Evolutionary conservation across 1,140 invertebrate species (phyloP), one percentile per base, ranked within the genome.

Genomic region (Forficula auricularia): DNA sequence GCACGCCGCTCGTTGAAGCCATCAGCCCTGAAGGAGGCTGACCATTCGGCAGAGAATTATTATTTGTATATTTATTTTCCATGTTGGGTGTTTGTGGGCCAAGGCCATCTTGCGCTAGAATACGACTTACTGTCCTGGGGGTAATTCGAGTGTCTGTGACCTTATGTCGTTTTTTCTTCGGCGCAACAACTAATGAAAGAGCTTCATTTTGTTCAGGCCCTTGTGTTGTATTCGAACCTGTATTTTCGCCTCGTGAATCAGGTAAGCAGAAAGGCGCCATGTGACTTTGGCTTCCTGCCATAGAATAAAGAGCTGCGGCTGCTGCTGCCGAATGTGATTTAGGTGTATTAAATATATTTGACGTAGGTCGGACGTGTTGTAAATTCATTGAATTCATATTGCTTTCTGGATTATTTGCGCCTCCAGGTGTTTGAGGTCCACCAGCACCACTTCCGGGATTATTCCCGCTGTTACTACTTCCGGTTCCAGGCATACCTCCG

Each of bases 151-250:
- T 94, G 59, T 96, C 90, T 12, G 90, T 96, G 43, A 96, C 83
- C 77, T 96, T 96, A 58, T 95, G 90, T 14, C 90, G 71, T 66
- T 94, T 95, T 67, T 90, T 91, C 64, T 94, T 94, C 0, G 87
- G 85, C 18, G 83, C 82, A 46, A 95, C 87, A 18, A 95, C 87
- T 48, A 95, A 71, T 52, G 87, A 87, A 9, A 95, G 72, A 1
- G 90, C 83, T 61, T 95, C 90, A 56, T 89, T 91, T 61, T 95
- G 89, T 60, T 92, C 88, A 2, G 79, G 75, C 46, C 76, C 66
- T 27, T 27, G 22, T 27, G 22, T 27, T 10, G 22, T 4, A 6
- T 4, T 27, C 10, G 22, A 27, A 6, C 46, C 57, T 73, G 50
- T 79, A 75, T 40, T 77, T 67, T 75, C 71, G 30, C 64, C 62